These are phyloP conservation scores for Halictus rubicundus DNA, from an alignment of 1,140 invertebrate species.

Conservation along the genomic window DNA sequence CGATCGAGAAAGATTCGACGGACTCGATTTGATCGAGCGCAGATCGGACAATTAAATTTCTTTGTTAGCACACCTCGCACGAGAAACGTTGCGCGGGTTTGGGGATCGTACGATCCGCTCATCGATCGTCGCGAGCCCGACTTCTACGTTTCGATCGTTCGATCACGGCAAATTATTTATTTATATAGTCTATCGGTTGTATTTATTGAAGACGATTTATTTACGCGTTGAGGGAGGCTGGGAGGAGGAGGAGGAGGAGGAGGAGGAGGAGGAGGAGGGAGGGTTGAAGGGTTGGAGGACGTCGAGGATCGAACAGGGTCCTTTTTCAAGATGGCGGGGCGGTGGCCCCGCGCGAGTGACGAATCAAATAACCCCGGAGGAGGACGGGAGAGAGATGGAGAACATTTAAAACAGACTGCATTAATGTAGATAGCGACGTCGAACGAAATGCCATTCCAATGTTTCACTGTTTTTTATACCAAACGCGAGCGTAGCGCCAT, in stretches of 20 bases:
- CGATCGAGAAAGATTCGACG: background rate
- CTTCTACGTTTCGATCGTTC: constrained; percentile 16
- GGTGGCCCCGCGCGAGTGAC: background rate
- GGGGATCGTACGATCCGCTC: background rate
- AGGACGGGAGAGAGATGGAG: constrained; percentile 30
- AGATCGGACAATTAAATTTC: background rate
- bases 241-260: constrained; percentile 20
- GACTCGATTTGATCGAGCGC: background rate
- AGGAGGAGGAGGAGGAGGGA: background rate
- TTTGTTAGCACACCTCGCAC: background rate
- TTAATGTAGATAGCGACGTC: constrained; percentile 64
- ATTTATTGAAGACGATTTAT: constrained; percentile 78
- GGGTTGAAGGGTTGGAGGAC: background rate
- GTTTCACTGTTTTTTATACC: constrained; percentile 76
- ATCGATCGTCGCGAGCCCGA: background rate
- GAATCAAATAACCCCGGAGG: constrained; percentile 21
- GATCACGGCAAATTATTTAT: constrained; percentile 71
- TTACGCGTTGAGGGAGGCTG: constrained; percentile 70
- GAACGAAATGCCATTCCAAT: constrained; percentile 73
- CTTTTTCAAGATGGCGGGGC: background rate
- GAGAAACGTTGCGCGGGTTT: background rate
- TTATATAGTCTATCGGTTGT: constrained; percentile 79
- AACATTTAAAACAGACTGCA: constrained; percentile 61
- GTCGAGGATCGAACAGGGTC: constrained; percentile 3
- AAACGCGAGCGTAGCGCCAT: constrained; percentile 72